Conservation (phyloP, 2,888 invertebrate species). For the Nebria salina region DNA sequence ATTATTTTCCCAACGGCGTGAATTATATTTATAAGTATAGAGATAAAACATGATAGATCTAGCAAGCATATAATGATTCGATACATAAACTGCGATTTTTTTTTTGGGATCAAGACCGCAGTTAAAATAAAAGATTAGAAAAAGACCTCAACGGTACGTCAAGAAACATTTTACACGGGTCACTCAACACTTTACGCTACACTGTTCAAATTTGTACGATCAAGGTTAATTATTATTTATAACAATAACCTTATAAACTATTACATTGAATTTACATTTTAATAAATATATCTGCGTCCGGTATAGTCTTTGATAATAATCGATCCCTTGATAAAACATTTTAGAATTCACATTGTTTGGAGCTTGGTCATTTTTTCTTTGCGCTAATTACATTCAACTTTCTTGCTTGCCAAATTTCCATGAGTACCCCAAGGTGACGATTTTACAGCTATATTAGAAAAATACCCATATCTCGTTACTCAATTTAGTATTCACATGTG, state of each 20-base stretch:
- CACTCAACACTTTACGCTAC: not conserved
- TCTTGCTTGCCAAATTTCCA: too few species aligned
- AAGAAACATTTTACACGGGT: conserved; percentile 12
- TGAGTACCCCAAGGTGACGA: too few species aligned
- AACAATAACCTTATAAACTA: not conserved
- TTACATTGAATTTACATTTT: conserved; percentile 3
- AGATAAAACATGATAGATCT: not conserved
- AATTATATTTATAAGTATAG: not conserved
- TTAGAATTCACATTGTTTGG: too few species aligned
- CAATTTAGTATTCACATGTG: too few species aligned
- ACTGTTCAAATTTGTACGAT: not conserved
- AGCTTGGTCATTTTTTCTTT: too few species aligned
- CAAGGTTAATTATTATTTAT: conserved; percentile 14
- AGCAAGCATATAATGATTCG: not conserved
- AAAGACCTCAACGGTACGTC: conserved; percentile 13
- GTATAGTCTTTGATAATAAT: not conserved
- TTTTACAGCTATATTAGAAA: too few species aligned
- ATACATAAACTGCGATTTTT: not conserved
- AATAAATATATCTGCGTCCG: not conserved
- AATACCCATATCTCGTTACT: too few species aligned
- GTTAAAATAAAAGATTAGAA: not conserved
- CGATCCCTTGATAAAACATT: not conserved
- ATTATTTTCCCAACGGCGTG: too few species aligned
- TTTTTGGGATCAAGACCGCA: not conserved
- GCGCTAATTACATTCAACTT: too few species aligned